phyloP scores from a whole-genome alignment of 2,113 vertebrate species.

The Thalassarche chlororhynchos region DNA sequence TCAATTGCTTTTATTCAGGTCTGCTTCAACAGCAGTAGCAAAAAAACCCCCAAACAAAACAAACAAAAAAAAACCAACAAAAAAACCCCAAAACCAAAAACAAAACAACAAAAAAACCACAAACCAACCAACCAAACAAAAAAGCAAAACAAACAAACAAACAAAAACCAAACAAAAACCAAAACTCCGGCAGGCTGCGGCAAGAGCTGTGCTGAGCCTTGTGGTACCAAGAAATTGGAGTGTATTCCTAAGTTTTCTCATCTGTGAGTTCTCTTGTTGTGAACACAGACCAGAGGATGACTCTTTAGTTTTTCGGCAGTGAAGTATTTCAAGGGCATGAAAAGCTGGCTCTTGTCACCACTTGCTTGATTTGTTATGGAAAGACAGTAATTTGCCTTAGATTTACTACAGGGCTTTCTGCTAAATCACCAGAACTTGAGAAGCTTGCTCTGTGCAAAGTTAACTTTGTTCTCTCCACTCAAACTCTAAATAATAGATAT shows the following conservation, averaged over 20 bases:
- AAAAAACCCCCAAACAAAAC: too few species aligned
- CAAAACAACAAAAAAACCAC: too few species aligned
- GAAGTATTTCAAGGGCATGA: neutral
- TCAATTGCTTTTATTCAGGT: neutral
- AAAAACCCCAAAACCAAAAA: too few species aligned
- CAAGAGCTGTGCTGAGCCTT: neutral
- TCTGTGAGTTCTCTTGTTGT: neutral
- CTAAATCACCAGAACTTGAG: neutral
- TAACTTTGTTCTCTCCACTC: neutral
- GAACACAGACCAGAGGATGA: neutral
- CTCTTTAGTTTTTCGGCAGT: neutral
- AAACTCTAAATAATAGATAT: neutral
- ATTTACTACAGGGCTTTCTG: slow-evolving; percentile 24
- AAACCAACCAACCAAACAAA: too few species aligned
- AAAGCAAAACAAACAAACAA: too few species aligned
- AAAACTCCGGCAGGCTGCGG: neutral
- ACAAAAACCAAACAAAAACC: too few species aligned
- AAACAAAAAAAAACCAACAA: too few species aligned
- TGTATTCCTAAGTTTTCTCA: neutral
- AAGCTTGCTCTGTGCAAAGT: neutral
- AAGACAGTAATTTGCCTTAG: neutral
- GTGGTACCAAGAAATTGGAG: neutral
- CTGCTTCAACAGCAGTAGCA: neutral
- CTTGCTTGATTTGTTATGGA: neutral
- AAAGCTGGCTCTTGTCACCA: neutral